Percentiles rank a stretch among this genome's conserved stretches.
Evolutionary conservation across 1,140 invertebrate species (phyloP).

Genomic region (Pteromalus puparum): DNA sequence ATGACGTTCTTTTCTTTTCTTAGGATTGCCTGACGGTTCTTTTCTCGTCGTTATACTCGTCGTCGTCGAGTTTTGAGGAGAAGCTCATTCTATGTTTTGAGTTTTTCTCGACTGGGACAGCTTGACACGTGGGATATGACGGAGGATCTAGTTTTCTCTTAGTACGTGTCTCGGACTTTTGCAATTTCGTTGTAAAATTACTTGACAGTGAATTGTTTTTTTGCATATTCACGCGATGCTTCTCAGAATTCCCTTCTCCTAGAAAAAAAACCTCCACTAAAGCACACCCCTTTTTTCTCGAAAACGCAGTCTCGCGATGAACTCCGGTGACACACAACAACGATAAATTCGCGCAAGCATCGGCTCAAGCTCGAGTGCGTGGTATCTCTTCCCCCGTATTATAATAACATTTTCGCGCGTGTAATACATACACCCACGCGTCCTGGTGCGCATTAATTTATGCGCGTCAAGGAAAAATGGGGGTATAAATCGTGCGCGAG

Average conservation of each 20-base stretch:
- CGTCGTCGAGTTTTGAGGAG: no score
- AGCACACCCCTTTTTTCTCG: not conserved
- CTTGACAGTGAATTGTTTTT: no score
- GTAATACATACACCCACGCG: not conserved
- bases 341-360: conserved; percentile 29
- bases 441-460: conserved; percentile 6
- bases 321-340: not conserved
- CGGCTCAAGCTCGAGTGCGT: conserved; percentile 26
- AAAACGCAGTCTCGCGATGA: not conserved
- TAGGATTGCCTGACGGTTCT: not conserved
- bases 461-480: conserved; percentile 26
- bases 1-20: not conserved
- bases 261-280: no score
- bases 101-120: no score
- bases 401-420: not conserved
- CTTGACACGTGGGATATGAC: no score
- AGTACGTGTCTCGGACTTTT: no score
- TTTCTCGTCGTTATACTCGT: not conserved
- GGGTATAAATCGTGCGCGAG: conserved; percentile 15
- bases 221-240: no score
- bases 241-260: no score
- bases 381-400: not conserved
- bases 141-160: no score
- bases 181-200: no score
- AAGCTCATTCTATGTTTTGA: no score